Evolutionary conservation across 2,888 invertebrate species (phyloP).

Genomic region (Melipona beecheii): DNA sequence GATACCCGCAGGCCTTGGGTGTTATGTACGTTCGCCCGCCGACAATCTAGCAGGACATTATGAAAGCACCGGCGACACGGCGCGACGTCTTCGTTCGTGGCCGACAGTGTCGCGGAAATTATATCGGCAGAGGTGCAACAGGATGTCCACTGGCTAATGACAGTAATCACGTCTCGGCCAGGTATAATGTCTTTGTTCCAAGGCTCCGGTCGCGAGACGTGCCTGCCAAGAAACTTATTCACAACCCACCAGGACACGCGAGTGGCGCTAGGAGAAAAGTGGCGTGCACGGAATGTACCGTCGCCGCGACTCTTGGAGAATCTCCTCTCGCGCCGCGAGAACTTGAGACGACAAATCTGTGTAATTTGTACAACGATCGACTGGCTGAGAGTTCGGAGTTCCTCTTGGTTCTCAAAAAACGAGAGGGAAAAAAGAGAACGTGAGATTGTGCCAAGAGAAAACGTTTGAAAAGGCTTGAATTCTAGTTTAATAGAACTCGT

Average conservation of each 20-base stretch:
- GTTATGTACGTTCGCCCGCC: constrained; percentile 21
- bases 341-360: not conserved
- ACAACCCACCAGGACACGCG: constrained; percentile 21
- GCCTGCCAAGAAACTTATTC: constrained; percentile 16
- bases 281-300: not conserved
- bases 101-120: constrained; percentile 67
- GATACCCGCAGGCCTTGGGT: constrained; percentile 34
- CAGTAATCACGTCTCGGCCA: constrained; percentile 64
- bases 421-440: too few species aligned
- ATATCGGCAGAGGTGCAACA: constrained; percentile 65
- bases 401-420: not conserved
- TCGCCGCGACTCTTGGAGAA: not conserved
- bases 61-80: constrained; percentile 44
- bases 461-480: not conserved
- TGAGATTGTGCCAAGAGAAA: too few species aligned
- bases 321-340: not conserved
- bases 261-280: constrained; percentile 11
- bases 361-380: not conserved
- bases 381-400: not conserved
- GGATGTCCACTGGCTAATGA: constrained; percentile 70
- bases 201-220: constrained; percentile 10
- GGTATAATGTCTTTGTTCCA: constrained; percentile 74
- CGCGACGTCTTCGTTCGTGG: constrained; percentile 37
- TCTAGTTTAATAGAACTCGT: not conserved
- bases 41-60: constrained; percentile 53